phyloP scores from a whole-genome alignment of 2,797 vertebrate genomes.

The Pogonophryne albipinna region DNA sequence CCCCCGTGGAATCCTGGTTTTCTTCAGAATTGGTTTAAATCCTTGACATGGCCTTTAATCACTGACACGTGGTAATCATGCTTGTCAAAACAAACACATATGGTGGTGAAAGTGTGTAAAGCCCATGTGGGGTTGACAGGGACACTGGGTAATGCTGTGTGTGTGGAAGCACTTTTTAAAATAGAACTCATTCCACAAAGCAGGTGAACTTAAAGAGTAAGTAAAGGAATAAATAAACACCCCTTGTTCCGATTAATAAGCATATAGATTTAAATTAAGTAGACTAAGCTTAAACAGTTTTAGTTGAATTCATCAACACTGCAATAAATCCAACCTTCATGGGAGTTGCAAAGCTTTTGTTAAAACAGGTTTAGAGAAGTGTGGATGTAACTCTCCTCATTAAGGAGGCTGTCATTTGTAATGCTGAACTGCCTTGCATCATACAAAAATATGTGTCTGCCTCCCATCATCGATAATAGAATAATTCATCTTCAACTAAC shows the following conservation, averaged over 20 bases:
- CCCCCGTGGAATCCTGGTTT: constrained; percentile 29
- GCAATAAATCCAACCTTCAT: neutral
- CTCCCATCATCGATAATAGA: neutral
- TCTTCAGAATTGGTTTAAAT: constrained; percentile 41
- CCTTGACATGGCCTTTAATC: constrained; percentile 28
- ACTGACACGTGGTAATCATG: constrained; percentile 55
- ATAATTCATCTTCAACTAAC: neutral
- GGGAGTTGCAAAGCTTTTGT: neutral
- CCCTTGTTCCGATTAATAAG: neutral
- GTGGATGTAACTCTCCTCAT: neutral
- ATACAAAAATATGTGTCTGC: neutral
- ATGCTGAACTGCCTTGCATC: neutral
- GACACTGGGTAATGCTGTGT: constrained; percentile 11
- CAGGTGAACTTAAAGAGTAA: constrained; percentile 8
- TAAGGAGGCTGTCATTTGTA: neutral
- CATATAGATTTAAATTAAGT: neutral
- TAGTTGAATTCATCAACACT: neutral
- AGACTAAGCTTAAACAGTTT: neutral
- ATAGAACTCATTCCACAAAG: constrained; percentile 18
- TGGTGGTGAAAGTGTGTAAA: constrained; percentile 36
- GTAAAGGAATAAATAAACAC: neutral
- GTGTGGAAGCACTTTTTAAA: constrained; percentile 13
- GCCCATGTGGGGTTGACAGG: constrained; percentile 19
- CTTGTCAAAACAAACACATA: constrained; percentile 65
- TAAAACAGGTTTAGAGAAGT: neutral